Base-by-base conservation (phyloP, 2,797 vertebrate genomes). In the Danio albolineatus region DNA sequence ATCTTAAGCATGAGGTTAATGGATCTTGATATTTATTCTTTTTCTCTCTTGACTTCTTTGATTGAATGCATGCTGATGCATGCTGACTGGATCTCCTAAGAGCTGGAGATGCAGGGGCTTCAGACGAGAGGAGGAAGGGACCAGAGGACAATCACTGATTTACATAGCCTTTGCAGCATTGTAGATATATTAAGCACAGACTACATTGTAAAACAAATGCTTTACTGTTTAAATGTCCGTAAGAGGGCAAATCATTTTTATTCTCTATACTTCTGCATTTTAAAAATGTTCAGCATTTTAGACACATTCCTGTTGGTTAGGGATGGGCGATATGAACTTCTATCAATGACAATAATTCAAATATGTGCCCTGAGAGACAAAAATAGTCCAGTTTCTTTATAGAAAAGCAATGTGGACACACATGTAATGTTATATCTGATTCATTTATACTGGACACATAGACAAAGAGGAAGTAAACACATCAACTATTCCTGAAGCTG, bases 51-150 rank as follows among this genome's bases (percentile, higher is more conserved):
- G 70, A 85, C 89, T 89, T 92, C 89, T 93, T 90, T 93, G 91
- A 93, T 90, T 93, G 92, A 91, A 91, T 93, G 94, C 94, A 94
- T 94, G 94, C 87, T 84, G 86, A 84, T 94, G 94, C 94, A 95
- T 93, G 93, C 89, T 88, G 85, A 90, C 89, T 92, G 90, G 85
- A 89, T 88, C 89, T 84, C 91, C 88, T 88, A 81, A 71, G 79
- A 66, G 88, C 86, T 88, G 89, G 88, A 93, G 85, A 89, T 88
- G 88, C 78, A 91, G 91, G 92, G 93, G 91, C 92, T 92, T 93
- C 92, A 91, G 89, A 90, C 91, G 81, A 67, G 54, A 78, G 41
- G 53, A 79, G 60, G 36, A 49, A 51, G 49, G 53, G 59, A 62
- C 48, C 43, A 41, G 56, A 75, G 67, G 53, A 76, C 65, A 65